Percentiles rank a stretch among this genome's conserved stretches.
Evolutionary conservation across 2,888 invertebrate genomes (phyloP).

Genomic region (Microctonus hyperodae): DNA sequence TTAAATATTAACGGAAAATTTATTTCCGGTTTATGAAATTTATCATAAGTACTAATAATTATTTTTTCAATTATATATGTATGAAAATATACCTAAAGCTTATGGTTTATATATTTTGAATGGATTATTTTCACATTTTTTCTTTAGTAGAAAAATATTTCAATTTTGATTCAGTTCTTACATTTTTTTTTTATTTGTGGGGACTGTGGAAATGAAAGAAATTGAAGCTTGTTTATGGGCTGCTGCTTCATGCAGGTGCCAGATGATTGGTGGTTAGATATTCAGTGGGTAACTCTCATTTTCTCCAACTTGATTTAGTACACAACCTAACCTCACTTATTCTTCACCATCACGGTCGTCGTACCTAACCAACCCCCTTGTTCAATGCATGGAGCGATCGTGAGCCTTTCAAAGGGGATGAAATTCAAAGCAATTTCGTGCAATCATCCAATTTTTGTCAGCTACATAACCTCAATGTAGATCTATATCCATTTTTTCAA

Average conservation of each 20-base stretch:
- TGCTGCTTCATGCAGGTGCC: slow-evolving; percentile 4
- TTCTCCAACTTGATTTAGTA: background rate
- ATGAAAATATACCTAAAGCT: no score
- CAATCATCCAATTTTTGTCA: slow-evolving; percentile 52
- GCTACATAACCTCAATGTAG: background rate
- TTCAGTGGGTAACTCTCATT: slow-evolving; percentile 10
- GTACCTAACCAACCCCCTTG: slow-evolving; percentile 1
- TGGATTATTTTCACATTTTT: slow-evolving; percentile 9
- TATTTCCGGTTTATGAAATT: slow-evolving; percentile 49
- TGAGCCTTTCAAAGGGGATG: slow-evolving; percentile 32
- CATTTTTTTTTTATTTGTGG: no score
- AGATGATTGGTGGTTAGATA: slow-evolving; percentile 20
- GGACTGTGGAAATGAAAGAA: background rate
- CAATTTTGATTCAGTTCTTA: no score
- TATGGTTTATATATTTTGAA: background rate
- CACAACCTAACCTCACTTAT: background rate
- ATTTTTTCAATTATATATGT: slow-evolving; percentile 38
- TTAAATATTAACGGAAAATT: slow-evolving; percentile 41
- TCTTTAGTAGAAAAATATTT: background rate
- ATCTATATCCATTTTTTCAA: slow-evolving; percentile 27
- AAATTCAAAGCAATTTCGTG: slow-evolving; percentile 50
- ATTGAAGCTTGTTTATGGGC: background rate
- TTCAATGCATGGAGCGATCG: slow-evolving; percentile 3
- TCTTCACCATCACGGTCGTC: background rate
- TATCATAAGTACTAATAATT: no score